Evolutionary conservation across 2,888 invertebrate species (phyloP).

Genomic region (Petrolisthes cinctipes): DNA sequence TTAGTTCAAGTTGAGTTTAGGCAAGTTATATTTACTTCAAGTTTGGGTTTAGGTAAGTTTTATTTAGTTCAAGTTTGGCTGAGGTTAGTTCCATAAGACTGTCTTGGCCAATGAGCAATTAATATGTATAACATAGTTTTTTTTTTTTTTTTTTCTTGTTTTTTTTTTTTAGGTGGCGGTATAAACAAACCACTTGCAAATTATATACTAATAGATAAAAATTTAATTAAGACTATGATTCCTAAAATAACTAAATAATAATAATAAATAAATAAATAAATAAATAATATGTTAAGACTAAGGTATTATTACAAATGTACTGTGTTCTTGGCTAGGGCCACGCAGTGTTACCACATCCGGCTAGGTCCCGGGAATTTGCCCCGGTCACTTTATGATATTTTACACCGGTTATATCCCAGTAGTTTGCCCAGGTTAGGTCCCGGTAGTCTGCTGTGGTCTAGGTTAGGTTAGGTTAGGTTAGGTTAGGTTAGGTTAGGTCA

Average conservation of each 20-base stretch:
- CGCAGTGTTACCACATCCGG: background rate
- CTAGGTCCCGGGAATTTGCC: background rate
- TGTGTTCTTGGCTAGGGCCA: background rate
- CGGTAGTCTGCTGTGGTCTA: no score
- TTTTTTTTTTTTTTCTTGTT: background rate
- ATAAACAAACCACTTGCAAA: background rate
- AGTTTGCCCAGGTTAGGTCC: no score
- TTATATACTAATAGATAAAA: background rate
- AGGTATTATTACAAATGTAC: background rate
- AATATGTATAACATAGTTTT: background rate
- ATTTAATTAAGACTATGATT: background rate
- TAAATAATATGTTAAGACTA: background rate
- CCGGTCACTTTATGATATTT: no score
- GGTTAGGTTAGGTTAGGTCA: background rate
- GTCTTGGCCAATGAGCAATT: background rate
- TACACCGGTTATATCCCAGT: no score
- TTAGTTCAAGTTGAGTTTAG: background rate
- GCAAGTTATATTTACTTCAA: background rate
- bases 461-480: background rate
- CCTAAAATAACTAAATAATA: background rate
- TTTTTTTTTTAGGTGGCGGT: background rate
- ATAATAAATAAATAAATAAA: background rate
- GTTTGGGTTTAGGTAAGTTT: background rate
- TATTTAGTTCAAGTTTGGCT: background rate
- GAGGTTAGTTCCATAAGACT: background rate